Base-by-base conservation (phyloP, 2,113 vertebrate species). In the Gobius niger region DNA sequence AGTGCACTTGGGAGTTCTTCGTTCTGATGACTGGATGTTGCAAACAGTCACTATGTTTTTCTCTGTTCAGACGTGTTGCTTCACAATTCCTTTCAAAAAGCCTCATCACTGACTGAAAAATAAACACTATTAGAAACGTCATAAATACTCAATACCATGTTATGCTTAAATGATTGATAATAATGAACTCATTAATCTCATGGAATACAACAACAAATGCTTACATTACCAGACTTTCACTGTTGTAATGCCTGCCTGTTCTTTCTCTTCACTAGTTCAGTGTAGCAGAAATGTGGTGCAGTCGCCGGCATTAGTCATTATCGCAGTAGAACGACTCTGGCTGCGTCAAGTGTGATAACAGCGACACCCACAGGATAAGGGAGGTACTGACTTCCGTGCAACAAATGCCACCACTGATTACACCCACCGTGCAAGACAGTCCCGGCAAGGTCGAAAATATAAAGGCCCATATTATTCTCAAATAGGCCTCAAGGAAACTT, bases 361-460 rank as follows among this genome's bases (percentile, higher is more conserved):
- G 91, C 89, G 92, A 91, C 92, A 87, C 90, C 91, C 73, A 84
- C 90, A 92, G 91, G 92, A 70, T 15, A 68, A 84, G 60, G 68
- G 62, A 71, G 60, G 64, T 52, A 80, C 63, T n/a, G 8, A 54
- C 56, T 51, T 52, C 56, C 13, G 9, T 76, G 66, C 73, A 85
- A 77, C 77, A 68, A 68, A 84, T 71, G 50, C 71, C 74, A 14
- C 54, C 6, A 8, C 51, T 15, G 3, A 88, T 87, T 85, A 82
- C 67, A 81, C 67, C 77, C 70, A 63, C 69, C 63, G 65, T 85
- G 72, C 70, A 81, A 81, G 70, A 79, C 73, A 68, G 73, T 80
- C 81, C 80, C 73, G 64, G 73, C 72, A 85, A 84, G 84, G 85
- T 65, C 77, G 76, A 77, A 85, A 82, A 78, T 74, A 82, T 85